A percentile compares a stretch with the other conserved stretches of the same genome.
Conservation (phyloP, 2,113 vertebrate genomes). For the Noturus placidus region DNA sequence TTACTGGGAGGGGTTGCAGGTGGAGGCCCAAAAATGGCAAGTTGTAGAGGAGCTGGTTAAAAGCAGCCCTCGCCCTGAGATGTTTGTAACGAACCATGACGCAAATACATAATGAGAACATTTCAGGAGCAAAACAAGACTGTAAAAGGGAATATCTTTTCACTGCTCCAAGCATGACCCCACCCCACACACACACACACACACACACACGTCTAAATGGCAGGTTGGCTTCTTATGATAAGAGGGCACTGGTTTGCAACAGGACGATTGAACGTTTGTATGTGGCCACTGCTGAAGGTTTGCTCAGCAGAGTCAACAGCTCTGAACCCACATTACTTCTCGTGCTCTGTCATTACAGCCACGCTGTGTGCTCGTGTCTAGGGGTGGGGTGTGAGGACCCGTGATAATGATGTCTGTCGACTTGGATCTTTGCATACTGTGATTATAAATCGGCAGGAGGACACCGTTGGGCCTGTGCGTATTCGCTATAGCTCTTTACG, state of each 20-base stretch:
- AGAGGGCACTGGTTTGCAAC: background rate
- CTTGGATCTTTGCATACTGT: background rate
- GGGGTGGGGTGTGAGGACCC: background rate
- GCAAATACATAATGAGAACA: background rate
- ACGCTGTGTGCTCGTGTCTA: background rate
- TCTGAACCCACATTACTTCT: background rate
- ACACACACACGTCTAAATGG: background rate
- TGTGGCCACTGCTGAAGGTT: slow-evolving; percentile 4
- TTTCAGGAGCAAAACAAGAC: slow-evolving; percentile 3
- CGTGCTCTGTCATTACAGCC: slow-evolving; percentile 25
- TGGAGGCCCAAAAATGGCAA: background rate
- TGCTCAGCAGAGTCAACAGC: background rate
- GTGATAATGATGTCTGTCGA: slow-evolving; percentile 21
- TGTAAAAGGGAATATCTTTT: background rate
- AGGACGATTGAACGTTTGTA: background rate
- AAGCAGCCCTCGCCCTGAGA: too few species aligned
- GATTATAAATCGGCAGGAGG: slow-evolving; percentile 1
- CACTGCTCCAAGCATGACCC: background rate
- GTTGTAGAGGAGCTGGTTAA: background rate
- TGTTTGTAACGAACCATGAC: background rate
- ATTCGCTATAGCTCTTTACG: background rate
- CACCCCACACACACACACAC: background rate
- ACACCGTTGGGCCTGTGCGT: background rate
- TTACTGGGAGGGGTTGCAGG: background rate
- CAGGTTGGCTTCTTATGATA: background rate